Base-by-base conservation (phyloP, 1,140 invertebrate genomes). In the Panulirus ornatus region DNA sequence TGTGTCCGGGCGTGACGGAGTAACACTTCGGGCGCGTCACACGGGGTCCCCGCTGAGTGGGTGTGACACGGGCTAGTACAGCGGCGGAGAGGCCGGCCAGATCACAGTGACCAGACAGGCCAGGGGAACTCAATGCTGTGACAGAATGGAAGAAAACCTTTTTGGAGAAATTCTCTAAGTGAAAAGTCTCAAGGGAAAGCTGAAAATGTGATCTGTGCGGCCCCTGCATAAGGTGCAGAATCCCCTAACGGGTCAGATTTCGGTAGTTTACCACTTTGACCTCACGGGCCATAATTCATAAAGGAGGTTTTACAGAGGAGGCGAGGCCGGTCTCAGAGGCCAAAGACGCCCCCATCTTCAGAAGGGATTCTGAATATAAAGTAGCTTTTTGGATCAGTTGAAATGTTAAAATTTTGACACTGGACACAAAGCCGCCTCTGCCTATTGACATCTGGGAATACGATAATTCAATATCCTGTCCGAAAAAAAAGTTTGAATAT, bases 381-480 rank as follows among this genome's bases (percentile, higher is more conserved):
- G 87, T 88, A 83, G 87, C 76, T 71, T 88, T 88, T 83, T 81
- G 87, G 78, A 88, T 83, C 87, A 82, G 87, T 88, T 82, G 87
- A 88, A 88, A 88, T 88, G 87, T 82, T 88, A 88, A 88, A 88
- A 88, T 83, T 88, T 82, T 88, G 87, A 88, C 87, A 88, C 78
- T 88, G 78, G 87, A 36, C 44, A 88, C 79, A 88, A 88, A 88
- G 87, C 40, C 47, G 42, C 6, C 54, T 71, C 42, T 66, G 42
- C 78, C 66, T 71, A 88, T 88, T 79, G 54, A 38, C 73, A 66
- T 84, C 47, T 71, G 42, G 83, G 73, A 71, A 34, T 73, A 36
- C 66, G 66, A 73, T 73, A 84, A 73, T 83, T 63, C 81, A 83
- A 83, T 83, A 83, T 83, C 54, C 81, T 66, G 54, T n/a, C 36